A percentile compares a stretch with the other conserved stretches of the same genome.
Conservation (phyloP, 2,888 invertebrate genomes). For the Biston betularia region DNA sequence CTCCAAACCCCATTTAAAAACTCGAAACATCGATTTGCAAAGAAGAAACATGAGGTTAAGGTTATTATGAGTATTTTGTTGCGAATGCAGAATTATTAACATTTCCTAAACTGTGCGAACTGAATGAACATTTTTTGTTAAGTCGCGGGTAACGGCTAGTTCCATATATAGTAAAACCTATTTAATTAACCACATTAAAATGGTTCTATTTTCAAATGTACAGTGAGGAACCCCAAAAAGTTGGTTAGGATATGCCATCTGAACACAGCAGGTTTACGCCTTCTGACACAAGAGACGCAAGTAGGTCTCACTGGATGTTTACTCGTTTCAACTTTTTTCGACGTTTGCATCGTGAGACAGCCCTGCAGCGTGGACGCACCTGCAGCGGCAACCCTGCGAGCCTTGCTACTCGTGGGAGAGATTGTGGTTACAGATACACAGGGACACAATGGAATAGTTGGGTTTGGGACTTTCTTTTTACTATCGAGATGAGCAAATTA, state of each 20-base stretch:
- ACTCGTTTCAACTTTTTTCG: not conserved
- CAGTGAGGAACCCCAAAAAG: not conserved
- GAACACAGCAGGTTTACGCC: constrained; percentile 1
- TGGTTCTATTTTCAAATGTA: not conserved
- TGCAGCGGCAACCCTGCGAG: constrained; percentile 13
- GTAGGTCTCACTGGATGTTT: constrained; percentile 1
- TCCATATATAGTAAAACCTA: too few species aligned
- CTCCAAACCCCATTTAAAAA: too few species aligned
- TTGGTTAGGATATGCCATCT: not conserved
- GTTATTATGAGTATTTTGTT: too few species aligned
- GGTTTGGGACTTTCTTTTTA: not conserved
- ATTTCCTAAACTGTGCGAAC: too few species aligned
- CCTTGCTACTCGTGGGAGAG: constrained; percentile 20
- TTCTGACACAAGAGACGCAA: not conserved
- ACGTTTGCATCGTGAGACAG: constrained; percentile 11
- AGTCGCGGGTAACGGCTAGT: too few species aligned
- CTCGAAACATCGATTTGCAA: too few species aligned
- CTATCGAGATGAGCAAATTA: not conserved
- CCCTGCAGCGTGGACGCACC: constrained; percentile 10
- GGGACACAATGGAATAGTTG: not conserved
- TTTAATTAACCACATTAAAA: too few species aligned
- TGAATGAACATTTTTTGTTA: too few species aligned
- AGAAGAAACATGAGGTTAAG: too few species aligned
- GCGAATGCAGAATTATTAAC: too few species aligned
- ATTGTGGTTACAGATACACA: constrained; percentile 12